Percentiles rank a stretch among this genome's conserved stretches.
These are phyloP conservation scores for Toxonevra muliebris DNA, from an alignment of 2,888 invertebrate genomes.

Conservation along the genomic window DNA sequence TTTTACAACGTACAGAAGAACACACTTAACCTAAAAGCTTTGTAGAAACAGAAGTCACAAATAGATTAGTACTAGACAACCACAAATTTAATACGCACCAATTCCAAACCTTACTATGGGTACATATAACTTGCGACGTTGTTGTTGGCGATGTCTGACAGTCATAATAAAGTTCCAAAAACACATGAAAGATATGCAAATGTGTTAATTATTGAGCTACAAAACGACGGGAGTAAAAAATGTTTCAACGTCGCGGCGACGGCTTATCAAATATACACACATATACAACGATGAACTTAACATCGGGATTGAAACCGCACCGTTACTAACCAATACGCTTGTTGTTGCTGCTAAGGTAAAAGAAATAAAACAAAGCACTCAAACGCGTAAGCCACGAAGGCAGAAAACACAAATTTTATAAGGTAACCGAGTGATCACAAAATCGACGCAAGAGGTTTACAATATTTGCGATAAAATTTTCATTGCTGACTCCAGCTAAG, in stretches of 20 bases:
- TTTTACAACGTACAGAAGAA: background rate
- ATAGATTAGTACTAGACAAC: too few relatives aligned
- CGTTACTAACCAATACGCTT: too few relatives aligned
- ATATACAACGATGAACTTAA: too few relatives aligned
- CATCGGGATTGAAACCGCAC: background rate
- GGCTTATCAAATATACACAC: background rate
- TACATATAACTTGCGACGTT: slow-evolving; percentile 47
- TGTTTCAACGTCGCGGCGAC: background rate
- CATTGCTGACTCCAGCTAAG: too few relatives aligned
- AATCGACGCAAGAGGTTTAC: too few relatives aligned
- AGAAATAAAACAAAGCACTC: background rate
- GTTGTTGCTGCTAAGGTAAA: background rate
- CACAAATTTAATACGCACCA: slow-evolving; percentile 56
- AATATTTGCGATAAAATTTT: too few relatives aligned
- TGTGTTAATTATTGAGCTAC: background rate
- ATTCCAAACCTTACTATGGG: slow-evolving; percentile 52
- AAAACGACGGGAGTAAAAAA: background rate
- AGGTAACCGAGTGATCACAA: too few relatives aligned
- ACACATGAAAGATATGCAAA: slow-evolving; percentile 46
- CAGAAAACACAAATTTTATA: background rate
- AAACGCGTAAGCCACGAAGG: slow-evolving; percentile 15
- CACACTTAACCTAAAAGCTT: background rate
- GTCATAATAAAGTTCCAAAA: slow-evolving; percentile 56
- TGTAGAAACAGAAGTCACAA: background rate
- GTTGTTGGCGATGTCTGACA: slow-evolving; percentile 47